These are phyloP conservation scores for Micropoecilia bifurca DNA, from an alignment of 2,797 vertebrate genomes.

Conservation along the genomic window DNA sequence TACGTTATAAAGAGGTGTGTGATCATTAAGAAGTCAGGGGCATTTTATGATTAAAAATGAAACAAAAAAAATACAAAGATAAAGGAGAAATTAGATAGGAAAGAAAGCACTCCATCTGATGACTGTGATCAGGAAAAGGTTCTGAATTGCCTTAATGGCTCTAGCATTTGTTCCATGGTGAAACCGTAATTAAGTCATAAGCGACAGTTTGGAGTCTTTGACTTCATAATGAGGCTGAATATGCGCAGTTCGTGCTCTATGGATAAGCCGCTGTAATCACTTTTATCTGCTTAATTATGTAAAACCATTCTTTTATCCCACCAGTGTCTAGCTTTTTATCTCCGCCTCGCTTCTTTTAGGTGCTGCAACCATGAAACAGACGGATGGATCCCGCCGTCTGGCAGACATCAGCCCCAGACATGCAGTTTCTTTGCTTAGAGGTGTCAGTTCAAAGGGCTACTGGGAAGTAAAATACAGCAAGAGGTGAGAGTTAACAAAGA, in stretches of 20 bases:
- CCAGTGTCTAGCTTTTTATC: slow-evolving; percentile 66
- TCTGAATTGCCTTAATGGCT: slow-evolving; percentile 66
- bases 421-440: slow-evolving; percentile 19
- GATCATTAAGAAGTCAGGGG: slow-evolving; percentile 18
- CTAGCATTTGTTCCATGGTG: slow-evolving; percentile 73
- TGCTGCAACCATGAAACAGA: slow-evolving; percentile 26
- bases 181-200: slow-evolving; percentile 84
- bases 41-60: background rate
- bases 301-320: slow-evolving; percentile 81
- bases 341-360: slow-evolving; percentile 34
- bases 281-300: slow-evolving; percentile 86
- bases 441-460: slow-evolving; percentile 47
- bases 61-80: background rate
- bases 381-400: slow-evolving; percentile 13
- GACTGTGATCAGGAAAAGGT: slow-evolving; percentile 64
- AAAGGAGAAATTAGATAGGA: slow-evolving; percentile 21
- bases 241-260: slow-evolving; percentile 76
- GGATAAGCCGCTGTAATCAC: slow-evolving; percentile 84
- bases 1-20: slow-evolving; percentile 39
- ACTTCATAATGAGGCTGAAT: slow-evolving; percentile 83
- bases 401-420: slow-evolving; percentile 48
- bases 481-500: slow-evolving; percentile 43
- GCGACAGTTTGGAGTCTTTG: slow-evolving; percentile 83
- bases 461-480: slow-evolving; percentile 41
- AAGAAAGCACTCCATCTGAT: slow-evolving; percentile 34